phyloP scores from a whole-genome alignment of 92 coral and sea anemone species.

The Desmophyllum pertusum region DNA sequence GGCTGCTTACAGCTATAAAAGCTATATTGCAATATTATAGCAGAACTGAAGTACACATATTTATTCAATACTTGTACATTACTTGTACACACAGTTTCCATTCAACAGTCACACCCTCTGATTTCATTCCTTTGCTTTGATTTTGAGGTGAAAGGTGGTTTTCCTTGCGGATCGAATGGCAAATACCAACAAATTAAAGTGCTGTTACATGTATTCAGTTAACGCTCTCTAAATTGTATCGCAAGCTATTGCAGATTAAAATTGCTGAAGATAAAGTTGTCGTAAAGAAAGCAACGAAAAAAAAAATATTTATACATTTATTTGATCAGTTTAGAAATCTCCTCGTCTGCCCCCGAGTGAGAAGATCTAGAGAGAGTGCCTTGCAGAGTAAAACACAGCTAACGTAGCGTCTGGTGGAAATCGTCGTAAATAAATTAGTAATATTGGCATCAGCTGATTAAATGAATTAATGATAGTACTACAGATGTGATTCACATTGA shows the following conservation, averaged over 20 bases:
- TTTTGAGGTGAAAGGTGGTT: slow-evolving; percentile 27
- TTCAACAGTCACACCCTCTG: slow-evolving; percentile 23
- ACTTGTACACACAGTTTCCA: not conserved
- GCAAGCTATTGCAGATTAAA: too few relatives aligned
- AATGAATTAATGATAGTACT: not conserved
- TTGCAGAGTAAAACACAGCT: not conserved
- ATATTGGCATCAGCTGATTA: not conserved
- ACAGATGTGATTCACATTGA: not conserved
- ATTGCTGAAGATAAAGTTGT: not conserved
- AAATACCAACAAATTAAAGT: slow-evolving; percentile 5
- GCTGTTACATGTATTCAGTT: not conserved
- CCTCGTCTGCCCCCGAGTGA: not conserved
- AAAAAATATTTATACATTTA: not conserved
- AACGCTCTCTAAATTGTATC: not conserved
- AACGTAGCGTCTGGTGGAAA: not conserved
- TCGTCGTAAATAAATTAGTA: slow-evolving; percentile 17
- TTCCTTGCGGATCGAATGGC: not conserved
- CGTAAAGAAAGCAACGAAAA: not conserved
- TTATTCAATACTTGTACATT: not conserved
- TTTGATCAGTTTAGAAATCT: not conserved
- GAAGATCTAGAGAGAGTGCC: not conserved
- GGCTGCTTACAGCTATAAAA: not conserved
- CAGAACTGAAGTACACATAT: not conserved
- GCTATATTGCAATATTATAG: not conserved
- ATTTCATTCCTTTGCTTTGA: not conserved